Evolutionary conservation across 2,888 invertebrate genomes (phyloP), one percentile per base, ranked within the genome.

Genomic region (Craniophora ligustri): DNA sequence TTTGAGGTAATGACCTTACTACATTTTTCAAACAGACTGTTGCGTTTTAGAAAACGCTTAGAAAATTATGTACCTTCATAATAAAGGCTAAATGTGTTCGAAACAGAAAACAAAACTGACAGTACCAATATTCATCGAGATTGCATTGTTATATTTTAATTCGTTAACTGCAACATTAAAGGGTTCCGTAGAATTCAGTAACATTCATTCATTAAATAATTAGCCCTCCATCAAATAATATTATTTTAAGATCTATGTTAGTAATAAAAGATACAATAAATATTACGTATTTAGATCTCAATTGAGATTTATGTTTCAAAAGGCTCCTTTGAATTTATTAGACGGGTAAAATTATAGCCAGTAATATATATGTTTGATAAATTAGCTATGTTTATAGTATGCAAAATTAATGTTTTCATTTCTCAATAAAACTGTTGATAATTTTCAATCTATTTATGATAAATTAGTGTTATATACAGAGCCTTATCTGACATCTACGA

Each of bases 111-210:
- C n/a, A n/a, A 23, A 36, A 34, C 19, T 31, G 49, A 47, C 18
- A 36, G 10, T 45, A 59, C 19, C 15, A 42, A 42, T 36, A 68
- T 13, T 23, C 23, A 48, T 30, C 34, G 60, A 55, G 16, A 50
- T 58, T 69, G 63, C 71, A 71, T 67, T 70, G 67, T 71, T 53
- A 53, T 38, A 48, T 50, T 57, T n/a, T 28, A 31, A 67, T 62
- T 57, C 11, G 21, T 57, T 54, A 56, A 39, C 47, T 51, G 34
- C 16, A 44, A 47, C 16, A 28, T 30, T 56, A 42, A 39, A 41
- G 30, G 23, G 46, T 72, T 62, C 47, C 58, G 41, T 62, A 68
- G 62, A 56, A 55, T 56, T 61, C 38, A 49, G 40, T 28, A 32
- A 32, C 11, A 55, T 51, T 34, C 16, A 47, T 5, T 26, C 19